Base-by-base conservation (phyloP, 2,888 invertebrate genomes). In the Drosophila formosana region DNA sequence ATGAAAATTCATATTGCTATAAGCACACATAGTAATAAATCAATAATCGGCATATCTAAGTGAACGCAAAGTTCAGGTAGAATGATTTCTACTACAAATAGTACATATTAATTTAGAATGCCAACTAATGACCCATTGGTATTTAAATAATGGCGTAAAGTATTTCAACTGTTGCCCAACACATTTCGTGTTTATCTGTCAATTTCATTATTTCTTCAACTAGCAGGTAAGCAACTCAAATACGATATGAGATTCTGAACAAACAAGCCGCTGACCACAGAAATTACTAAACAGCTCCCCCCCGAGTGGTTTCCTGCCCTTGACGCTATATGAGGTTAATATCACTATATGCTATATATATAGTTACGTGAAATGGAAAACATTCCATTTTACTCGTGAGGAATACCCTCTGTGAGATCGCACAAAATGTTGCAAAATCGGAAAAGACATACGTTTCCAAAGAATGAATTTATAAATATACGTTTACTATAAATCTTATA, bases 251-350 rank as follows among this genome's bases (percentile, higher is more conserved):
- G 18, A 50, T 50, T 13, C 23, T 41, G 7, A 18, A 41, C 32
- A 7, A 6, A 7, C 34, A 0, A 30, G 32, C 32, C 32, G 13
- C 11, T 34, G 7, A 34, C 50, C 50, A 50, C 50, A 32, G 23
- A 11, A 50, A 18, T 34, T 34, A 11, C 6, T 34, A 50, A 50
- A 18, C 13, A 32, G 13, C 18, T 50, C 50, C 23, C 39, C 39
- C 39, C 18, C 39, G 39, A 41, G 18, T 41, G 39, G 39, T 41
- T 41, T 41, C 13, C 39, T 41, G 39, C 39, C 39, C 39, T 41
- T 41, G 39, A 39, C 13, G 39, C n/a, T 13, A 4, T 39, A 39
- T 39, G 39, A 18, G 39, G 39, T 41, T 41, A 41, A 13, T 41
- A 41, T 6, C 4, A 34, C 34, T 37, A 11, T 37, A n/a, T n/a